Conservation (phyloP, 2,113 vertebrate genomes). For the Carlito syrichta region DNA sequence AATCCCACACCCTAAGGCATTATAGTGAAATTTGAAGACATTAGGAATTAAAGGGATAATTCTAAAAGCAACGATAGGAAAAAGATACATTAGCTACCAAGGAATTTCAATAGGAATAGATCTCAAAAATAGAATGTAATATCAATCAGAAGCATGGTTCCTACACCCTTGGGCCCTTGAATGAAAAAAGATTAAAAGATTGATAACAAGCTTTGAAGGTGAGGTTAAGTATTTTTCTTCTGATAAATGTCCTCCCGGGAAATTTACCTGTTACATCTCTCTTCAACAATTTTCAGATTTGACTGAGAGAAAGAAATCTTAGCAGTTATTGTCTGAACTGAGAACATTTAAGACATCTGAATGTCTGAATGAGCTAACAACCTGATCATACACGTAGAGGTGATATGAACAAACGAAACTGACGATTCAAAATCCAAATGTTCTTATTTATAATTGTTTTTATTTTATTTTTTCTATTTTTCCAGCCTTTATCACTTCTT, state of each 20-base stretch:
- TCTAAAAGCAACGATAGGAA: neutral
- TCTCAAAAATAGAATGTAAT: neutral
- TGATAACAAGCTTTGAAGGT: neutral
- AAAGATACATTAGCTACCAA: slow-evolving; percentile 44
- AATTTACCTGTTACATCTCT: neutral
- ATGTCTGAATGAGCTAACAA: neutral
- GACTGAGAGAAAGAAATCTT: neutral
- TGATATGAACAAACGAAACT: neutral
- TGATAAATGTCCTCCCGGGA: neutral
- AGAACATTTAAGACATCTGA: neutral
- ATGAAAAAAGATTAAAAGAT: neutral
- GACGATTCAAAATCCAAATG: neutral
- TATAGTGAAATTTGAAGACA: neutral
- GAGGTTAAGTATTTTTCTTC: neutral
- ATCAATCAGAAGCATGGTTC: neutral
- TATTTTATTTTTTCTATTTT: too few species aligned
- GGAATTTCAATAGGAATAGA: neutral
- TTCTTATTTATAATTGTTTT: neutral
- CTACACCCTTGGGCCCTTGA: neutral
- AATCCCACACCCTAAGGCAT: neutral
- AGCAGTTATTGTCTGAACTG: neutral
- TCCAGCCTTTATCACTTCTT: too few species aligned
- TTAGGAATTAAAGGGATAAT: neutral
- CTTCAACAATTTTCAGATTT: neutral
- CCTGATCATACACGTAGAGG: neutral